These are phyloP conservation scores for Xylota segnis DNA, from an alignment of 2,888 invertebrate species.

Conservation along the genomic window DNA sequence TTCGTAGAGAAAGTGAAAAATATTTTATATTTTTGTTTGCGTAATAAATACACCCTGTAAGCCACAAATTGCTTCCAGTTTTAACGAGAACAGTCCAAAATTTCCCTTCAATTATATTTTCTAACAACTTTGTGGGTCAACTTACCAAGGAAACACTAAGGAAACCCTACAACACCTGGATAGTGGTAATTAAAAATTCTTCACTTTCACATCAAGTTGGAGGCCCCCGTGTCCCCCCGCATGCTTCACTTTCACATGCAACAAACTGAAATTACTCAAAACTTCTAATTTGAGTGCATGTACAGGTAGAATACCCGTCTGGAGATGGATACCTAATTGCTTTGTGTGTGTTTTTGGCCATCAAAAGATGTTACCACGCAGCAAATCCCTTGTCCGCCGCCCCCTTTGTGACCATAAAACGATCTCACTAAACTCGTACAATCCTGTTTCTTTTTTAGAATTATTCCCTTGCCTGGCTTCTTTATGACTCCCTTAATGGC, in stretches of 20 bases:
- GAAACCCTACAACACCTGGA: not conserved
- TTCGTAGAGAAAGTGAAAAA: too few relatives aligned
- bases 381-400: not conserved
- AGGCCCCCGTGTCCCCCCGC: not conserved
- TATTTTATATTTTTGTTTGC: too few relatives aligned
- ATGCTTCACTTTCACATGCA: constrained; percentile 22
- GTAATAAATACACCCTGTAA: not conserved
- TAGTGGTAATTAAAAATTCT: constrained; percentile 25
- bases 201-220: not conserved
- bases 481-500: constrained; percentile 37
- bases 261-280: constrained; percentile 12
- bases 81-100: not conserved
- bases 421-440: constrained; percentile 16
- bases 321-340: constrained; percentile 10
- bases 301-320: not conserved
- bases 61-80: not conserved
- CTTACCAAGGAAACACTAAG: not conserved
- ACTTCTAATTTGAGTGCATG: not conserved
- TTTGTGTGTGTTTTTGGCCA: not conserved
- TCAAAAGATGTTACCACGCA: constrained; percentile 13
- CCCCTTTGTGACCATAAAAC: constrained; percentile 32
- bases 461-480: not conserved
- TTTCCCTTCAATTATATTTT: not conserved
- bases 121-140: constrained; percentile 2
- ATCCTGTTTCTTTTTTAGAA: constrained; percentile 12